These are phyloP conservation scores for Sogatella furcifera DNA, from an alignment of 1,140 invertebrate genomes.

Conservation along the genomic window DNA sequence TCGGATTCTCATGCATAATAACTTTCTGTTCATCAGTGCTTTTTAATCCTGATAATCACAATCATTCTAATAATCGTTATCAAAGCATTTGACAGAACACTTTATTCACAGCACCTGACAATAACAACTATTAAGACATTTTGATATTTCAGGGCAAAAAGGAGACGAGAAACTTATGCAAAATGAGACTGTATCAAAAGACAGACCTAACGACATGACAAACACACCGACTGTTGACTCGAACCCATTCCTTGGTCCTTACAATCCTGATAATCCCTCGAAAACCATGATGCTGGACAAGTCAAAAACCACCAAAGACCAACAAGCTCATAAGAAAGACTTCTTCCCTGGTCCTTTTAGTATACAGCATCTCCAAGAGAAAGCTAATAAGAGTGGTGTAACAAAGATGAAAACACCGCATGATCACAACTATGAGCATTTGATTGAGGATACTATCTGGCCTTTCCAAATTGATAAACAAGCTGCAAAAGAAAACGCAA, in stretches of 20 bases:
- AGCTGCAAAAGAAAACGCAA: background rate
- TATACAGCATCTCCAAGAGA: slow-evolving; percentile 8
- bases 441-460: background rate
- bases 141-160: slow-evolving; percentile 8
- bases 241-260: slow-evolving; percentile 18
- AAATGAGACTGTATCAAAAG: slow-evolving; percentile 2
- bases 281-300: background rate
- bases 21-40: too few relatives aligned
- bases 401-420: slow-evolving; percentile 1
- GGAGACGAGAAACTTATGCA: slow-evolving; percentile 8
- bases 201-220: background rate
- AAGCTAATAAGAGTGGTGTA: background rate
- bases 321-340: slow-evolving; percentile 11
- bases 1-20: too few relatives aligned
- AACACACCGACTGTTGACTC: background rate
- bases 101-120: too few relatives aligned
- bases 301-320: slow-evolving; percentile 12
- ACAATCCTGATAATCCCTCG: slow-evolving; percentile 16
- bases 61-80: too few relatives aligned
- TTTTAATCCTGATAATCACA: too few relatives aligned
- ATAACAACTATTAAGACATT: too few relatives aligned
- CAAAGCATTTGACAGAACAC: too few relatives aligned
- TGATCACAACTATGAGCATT: background rate
- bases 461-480: background rate
- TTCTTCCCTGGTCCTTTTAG: slow-evolving; percentile 12